Evolutionary conservation across 92 coral and sea anemone species (phyloP).

Genomic region (Desmophyllum pertusum): DNA sequence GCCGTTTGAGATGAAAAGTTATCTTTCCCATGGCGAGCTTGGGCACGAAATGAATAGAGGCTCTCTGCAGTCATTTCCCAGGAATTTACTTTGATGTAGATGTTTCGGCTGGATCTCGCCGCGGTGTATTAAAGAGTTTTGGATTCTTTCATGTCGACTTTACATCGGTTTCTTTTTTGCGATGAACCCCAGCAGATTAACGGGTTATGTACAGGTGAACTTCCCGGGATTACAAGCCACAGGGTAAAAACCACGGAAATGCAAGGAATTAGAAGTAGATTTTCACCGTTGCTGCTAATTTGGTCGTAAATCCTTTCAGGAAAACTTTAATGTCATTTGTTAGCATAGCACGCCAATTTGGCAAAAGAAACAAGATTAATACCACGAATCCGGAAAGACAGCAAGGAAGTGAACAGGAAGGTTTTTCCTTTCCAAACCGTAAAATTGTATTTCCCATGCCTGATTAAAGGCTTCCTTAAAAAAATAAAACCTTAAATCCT

Average conservation of each 20-base stretch:
- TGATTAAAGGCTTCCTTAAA: neutral
- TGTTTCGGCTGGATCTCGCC: neutral
- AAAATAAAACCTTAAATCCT: neutral
- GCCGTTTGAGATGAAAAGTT: constrained; percentile 38
- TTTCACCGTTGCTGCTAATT: constrained; percentile 12
- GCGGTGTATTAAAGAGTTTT: constrained; percentile 1
- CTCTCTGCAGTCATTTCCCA: constrained; percentile 8
- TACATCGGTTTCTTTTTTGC: neutral
- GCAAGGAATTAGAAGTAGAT: constrained; percentile 33
- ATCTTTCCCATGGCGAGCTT: constrained; percentile 18
- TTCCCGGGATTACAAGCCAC: constrained; percentile 14
- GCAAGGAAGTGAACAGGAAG: neutral
- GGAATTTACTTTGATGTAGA: constrained; percentile 3
- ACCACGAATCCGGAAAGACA: neutral
- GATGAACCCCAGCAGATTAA: neutral
- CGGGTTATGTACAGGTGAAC: neutral
- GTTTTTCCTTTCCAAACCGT: neutral
- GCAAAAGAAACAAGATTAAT: constrained; percentile 68
- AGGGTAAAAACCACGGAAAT: constrained; percentile 16
- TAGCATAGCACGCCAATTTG: constrained; percentile 25
- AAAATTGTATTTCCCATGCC: no score
- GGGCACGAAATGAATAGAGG: neutral
- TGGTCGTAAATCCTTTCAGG: constrained; percentile 25
- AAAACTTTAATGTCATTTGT: constrained; percentile 21
- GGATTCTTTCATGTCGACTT: neutral